Evolutionary conservation across 2,888 invertebrate genomes (phyloP), one percentile per base, ranked within the genome.

Genomic region (Stegophylla sp.): DNA sequence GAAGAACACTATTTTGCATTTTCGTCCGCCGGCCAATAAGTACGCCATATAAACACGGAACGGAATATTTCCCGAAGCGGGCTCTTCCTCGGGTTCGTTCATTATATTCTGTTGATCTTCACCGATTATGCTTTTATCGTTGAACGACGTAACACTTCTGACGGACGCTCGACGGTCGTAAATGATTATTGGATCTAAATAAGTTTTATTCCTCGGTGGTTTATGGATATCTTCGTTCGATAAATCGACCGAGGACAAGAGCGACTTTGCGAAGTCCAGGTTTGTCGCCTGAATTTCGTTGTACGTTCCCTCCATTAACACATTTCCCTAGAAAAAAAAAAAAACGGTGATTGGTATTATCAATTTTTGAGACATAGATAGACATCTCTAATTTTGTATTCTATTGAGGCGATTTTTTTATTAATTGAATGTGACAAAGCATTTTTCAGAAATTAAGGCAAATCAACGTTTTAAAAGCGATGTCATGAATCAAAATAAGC

Each of bases 271-370:
- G 86, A 95, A 94, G 86, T 95, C 92, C 84, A 94, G 86, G 0
- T 93, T 94, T 3, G 91, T 90, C 5, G 90, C 91, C 83, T 91
- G 90, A 2, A 95, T 87, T 2, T 92, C 91, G 23, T 91, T 90
- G 85, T 92, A 94, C 81, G 91, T 90, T 74, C 89, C 89, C 84
- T 88, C 86, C 3, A 86, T 86, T 84, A 87, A 87, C 51, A 89
- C 86, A 66, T 83, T 84, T 12, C 89, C 89, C 88, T 89, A 83
- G 67, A 85, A 84, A 7, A 28, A 9, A 26, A 26, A 28, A 1
- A 20, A 67, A 53, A 48, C 20, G 13, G n/a, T n/a, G n/a, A n/a
- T n/a, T n/a, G n/a, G n/a, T n/a, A n/a, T n/a, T n/a, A n/a, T n/a
- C n/a, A n/a, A n/a, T n/a, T n/a, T n/a, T n/a, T n/a, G n/a, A n/a